Percentiles rank a stretch among this genome's conserved stretches.
These are phyloP conservation scores for Salticus scenicus DNA, from an alignment of 2,888 invertebrate species.

Conservation along the genomic window DNA sequence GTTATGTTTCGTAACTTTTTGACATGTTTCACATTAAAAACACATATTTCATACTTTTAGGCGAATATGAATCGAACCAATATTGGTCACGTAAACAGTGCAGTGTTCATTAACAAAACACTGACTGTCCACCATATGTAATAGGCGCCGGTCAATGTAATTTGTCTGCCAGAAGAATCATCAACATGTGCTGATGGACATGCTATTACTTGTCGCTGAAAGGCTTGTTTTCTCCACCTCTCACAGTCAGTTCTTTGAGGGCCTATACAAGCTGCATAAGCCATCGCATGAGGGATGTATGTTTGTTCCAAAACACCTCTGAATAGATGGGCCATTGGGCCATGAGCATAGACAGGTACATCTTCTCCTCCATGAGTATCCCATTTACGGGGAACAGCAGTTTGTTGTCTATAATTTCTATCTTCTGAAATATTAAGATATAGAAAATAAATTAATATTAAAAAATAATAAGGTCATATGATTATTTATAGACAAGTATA, in stretches of 20 bases:
- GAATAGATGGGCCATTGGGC: conserved; percentile 88
- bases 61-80: no score
- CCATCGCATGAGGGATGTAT: conserved; percentile 89
- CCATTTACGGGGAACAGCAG: conserved; percentile 86
- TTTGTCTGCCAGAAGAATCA: background rate
- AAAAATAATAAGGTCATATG: no score
- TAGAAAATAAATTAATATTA: no score
- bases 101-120: no score
- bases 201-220: conserved; percentile 53
- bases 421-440: conserved; percentile 71
- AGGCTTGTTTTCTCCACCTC: conserved; percentile 32
- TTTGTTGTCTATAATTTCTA: conserved; percentile 81
- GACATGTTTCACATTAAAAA: no score
- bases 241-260: conserved; percentile 66
- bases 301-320: conserved; percentile 88
- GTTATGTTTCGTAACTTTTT: no score
- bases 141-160: no score
- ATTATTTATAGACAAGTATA: no score
- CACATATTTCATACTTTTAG: no score
- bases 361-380: conserved; percentile 89
- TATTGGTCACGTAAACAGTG: no score
- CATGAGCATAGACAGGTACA: conserved; percentile 88
- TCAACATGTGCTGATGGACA: conserved; percentile 40
- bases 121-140: no score
- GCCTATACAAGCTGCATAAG: conserved; percentile 85